Evolutionary conservation across 2,888 invertebrate species (phyloP), one percentile per base, ranked within the genome.

Genomic region (Trachelus stipa): DNA sequence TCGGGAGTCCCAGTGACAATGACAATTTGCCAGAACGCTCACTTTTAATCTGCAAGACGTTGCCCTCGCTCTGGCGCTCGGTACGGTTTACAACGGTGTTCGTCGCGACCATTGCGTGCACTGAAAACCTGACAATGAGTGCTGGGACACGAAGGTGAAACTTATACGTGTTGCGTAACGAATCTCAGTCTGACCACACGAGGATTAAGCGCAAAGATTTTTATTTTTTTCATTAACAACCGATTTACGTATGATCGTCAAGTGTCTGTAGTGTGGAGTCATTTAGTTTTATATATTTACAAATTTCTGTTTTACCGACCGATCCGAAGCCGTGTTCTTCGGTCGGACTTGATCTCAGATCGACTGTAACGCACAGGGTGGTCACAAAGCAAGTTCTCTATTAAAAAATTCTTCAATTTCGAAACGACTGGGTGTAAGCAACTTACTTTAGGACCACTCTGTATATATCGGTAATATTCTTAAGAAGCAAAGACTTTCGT

Each of bases 91-190:
- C 56, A 56, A 23, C 1, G 9, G 56, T 23, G 1, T 56, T 2
- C 23, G 23, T 9, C 56, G 56, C 9, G 23, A 9, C 23, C 56
- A 56, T 23, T 23, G 56, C 56, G 23, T 23, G 23, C 40, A 40
- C 4, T 34, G 11, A 34, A 11, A 34, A 12, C 12, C 35, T 35
- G 12, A 35, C 12, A 35, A 35, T 9, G 56, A 6, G 23, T 56
- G 23, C 23, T 56, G 56, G 56, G 9, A 11, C n/a, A 23, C 73
- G 76, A 74, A 15, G 76, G 79, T 85, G 80, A 85, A 85, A 84
- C 79, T 77, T 75, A 84, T 82, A 80, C 69, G 31, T 68, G 75
- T 85, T 84, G 77, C 34, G 84, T 80, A 85, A 85, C 76, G 74
- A 69, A 73, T 68, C 77, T 33, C 69, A 77, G 40, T 37, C 76